Percentiles rank a stretch among this genome's conserved stretches.
phyloP scores from a whole-genome alignment of 23 tunicate genomes.

The Trididemnum nubilum region DNA sequence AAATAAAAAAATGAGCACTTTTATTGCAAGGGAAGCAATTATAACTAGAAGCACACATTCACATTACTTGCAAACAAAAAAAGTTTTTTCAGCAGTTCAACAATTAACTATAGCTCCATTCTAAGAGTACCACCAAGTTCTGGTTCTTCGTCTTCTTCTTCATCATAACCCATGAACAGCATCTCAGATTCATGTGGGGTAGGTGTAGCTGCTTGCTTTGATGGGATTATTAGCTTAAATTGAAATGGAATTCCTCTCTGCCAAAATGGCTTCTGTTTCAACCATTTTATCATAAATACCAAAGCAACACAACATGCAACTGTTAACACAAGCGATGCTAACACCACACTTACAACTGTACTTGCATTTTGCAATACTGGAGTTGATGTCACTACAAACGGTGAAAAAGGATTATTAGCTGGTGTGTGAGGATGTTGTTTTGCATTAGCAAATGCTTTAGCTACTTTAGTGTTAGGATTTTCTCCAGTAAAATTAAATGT shows the following conservation, averaged over 20 bases:
- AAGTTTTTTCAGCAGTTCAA: too few relatives aligned
- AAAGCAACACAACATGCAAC: slow-evolving; percentile 22
- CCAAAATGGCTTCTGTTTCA: not conserved
- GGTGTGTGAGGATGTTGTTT: not conserved
- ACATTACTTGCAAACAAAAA: too few relatives aligned
- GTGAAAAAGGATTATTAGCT: slow-evolving; percentile 7
- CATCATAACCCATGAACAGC: slow-evolving; percentile 45
- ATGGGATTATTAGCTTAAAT: not conserved
- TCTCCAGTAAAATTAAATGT: slow-evolving; percentile 36
- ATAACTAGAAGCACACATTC: too few relatives aligned
- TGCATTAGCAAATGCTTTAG: not conserved
- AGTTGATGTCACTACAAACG: slow-evolving; percentile 32
- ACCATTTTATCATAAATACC: slow-evolving; percentile 20
- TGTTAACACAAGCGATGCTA: slow-evolving; percentile 33
- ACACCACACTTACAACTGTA: slow-evolving; percentile 49
- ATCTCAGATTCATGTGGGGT: slow-evolving; percentile 11
- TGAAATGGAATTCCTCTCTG: slow-evolving; percentile 37
- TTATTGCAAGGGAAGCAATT: too few relatives aligned
- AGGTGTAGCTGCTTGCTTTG: not conserved
- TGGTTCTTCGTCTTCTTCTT: slow-evolving; percentile 48
- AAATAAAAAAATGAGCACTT: too few relatives aligned
- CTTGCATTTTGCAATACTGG: slow-evolving; percentile 43
- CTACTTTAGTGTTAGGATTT: slow-evolving; percentile 58
- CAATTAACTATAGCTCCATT: slow-evolving; percentile 34
- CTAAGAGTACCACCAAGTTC: slow-evolving; percentile 49